phyloP scores from a whole-genome alignment of 2,113 vertebrate genomes.

The Corydoras maculifer region DNA sequence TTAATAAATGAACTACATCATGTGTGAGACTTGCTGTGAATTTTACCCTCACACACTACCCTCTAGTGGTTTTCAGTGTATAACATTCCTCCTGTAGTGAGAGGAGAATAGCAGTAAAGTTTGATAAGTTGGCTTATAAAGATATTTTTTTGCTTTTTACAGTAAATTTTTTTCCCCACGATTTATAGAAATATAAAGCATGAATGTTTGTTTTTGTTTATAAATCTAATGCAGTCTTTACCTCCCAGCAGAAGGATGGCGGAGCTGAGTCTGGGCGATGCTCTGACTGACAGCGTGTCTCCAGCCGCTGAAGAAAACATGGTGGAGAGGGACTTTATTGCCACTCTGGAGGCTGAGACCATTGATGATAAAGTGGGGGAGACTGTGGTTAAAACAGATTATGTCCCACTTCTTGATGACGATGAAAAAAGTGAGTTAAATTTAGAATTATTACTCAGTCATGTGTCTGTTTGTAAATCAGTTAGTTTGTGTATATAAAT shows the following conservation, averaged over 20 bases:
- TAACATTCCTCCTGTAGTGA: no score
- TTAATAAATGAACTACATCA: no score
- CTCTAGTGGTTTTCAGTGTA: slow-evolving; percentile 9
- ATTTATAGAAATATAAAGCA: background rate
- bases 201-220: background rate
- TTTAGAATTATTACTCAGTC: background rate
- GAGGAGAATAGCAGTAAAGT: no score
- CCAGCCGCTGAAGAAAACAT: slow-evolving; percentile 64
- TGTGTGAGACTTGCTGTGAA: no score
- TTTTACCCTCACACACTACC: slow-evolving; percentile 10
- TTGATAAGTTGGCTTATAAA: no score
- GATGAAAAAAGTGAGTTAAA: slow-evolving; percentile 57
- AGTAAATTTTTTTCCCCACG: background rate
- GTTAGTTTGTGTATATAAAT: no score
- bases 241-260: slow-evolving; percentile 52
- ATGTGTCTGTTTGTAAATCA: background rate
- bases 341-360: slow-evolving; percentile 78
- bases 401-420: slow-evolving; percentile 81
- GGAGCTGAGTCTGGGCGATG: slow-evolving; percentile 85
- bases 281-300: slow-evolving; percentile 73
- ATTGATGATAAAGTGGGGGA: slow-evolving; percentile 87
- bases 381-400: slow-evolving; percentile 83
- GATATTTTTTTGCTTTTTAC: background rate
- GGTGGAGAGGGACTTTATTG: slow-evolving; percentile 85
- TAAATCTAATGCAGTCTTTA: background rate